Percentiles rank a stretch among this genome's conserved stretches.
phyloP scores from a whole-genome alignment of 1,140 invertebrate species.

The Cydia strobilella region DNA sequence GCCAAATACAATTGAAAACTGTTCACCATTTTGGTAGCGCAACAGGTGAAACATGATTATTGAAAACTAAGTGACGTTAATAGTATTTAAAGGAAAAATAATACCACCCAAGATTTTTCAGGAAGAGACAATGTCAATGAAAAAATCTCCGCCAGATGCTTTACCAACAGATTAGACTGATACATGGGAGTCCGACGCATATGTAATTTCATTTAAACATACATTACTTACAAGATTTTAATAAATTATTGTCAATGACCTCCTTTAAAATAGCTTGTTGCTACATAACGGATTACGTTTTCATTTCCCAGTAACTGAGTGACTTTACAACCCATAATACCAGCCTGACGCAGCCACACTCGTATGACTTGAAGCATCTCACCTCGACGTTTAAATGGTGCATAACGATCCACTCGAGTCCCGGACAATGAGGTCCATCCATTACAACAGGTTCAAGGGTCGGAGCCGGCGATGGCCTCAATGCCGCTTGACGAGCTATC shows the following conservation, averaged over 20 bases:
- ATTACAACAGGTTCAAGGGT: slow-evolving; percentile 24
- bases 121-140: too few species aligned
- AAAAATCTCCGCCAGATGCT: too few species aligned
- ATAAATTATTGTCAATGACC: neutral
- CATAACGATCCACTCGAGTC: slow-evolving; percentile 22
- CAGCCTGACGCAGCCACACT: neutral
- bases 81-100: too few species aligned
- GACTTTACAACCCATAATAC: neutral
- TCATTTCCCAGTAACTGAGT: slow-evolving; percentile 4
- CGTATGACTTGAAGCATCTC: neutral
- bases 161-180: neutral
- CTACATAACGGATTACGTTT: neutral
- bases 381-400: slow-evolving; percentile 21
- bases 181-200: neutral
- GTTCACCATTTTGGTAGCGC: neutral
- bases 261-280: neutral
- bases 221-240: neutral
- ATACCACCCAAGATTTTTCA: too few species aligned
- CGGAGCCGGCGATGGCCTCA: slow-evolving; percentile 34
- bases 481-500: slow-evolving; percentile 41
- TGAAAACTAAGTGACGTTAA: too few species aligned
- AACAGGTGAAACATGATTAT: neutral
- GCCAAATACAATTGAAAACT: slow-evolving; percentile 40
- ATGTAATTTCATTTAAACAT: neutral
- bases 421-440: slow-evolving; percentile 15